phyloP scores from a whole-genome alignment of 2,113 vertebrate genomes.

The Etheostoma cragini region DNA sequence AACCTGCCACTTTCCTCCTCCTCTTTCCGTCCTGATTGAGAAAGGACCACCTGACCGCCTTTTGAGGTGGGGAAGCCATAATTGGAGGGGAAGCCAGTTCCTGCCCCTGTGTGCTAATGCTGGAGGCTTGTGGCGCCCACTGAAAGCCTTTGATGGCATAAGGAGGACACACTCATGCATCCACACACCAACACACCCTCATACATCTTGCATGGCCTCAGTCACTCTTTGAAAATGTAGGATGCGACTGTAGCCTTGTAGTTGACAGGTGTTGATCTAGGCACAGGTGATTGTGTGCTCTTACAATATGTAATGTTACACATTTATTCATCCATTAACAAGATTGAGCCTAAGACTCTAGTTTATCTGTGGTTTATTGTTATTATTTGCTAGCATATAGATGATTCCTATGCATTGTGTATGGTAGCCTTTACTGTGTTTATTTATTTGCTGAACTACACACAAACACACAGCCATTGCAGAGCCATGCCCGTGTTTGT shows the following conservation, averaged over 20 bases:
- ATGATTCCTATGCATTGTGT: no score
- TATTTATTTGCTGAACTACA: no score
- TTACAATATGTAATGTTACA: constrained; percentile 21
- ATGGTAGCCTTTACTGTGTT: no score
- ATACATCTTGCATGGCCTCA: constrained; percentile 62
- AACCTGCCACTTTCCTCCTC: constrained; percentile 58
- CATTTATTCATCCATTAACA: constrained; percentile 3
- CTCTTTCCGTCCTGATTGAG: constrained; percentile 60
- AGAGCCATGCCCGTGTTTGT: no score
- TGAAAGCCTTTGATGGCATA: constrained; percentile 63
- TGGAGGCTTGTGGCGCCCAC: constrained; percentile 42
- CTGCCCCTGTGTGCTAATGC: constrained; percentile 48
- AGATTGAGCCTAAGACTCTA: background rate
- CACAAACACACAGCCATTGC: no score
- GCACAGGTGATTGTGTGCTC: background rate
- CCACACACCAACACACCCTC: constrained; percentile 47
- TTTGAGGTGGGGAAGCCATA: constrained; percentile 63
- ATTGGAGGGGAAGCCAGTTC: constrained; percentile 65
- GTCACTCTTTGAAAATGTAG: constrained; percentile 48
- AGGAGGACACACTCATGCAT: constrained; percentile 54
- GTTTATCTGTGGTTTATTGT: background rate
- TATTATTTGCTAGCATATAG: no score
- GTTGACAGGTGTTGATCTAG: constrained; percentile 44
- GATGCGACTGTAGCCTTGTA: constrained; percentile 29
- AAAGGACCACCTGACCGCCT: constrained; percentile 69